Base-by-base conservation (phyloP, 92 coral and sea anemone species). In the Blastomussa wellsi region DNA sequence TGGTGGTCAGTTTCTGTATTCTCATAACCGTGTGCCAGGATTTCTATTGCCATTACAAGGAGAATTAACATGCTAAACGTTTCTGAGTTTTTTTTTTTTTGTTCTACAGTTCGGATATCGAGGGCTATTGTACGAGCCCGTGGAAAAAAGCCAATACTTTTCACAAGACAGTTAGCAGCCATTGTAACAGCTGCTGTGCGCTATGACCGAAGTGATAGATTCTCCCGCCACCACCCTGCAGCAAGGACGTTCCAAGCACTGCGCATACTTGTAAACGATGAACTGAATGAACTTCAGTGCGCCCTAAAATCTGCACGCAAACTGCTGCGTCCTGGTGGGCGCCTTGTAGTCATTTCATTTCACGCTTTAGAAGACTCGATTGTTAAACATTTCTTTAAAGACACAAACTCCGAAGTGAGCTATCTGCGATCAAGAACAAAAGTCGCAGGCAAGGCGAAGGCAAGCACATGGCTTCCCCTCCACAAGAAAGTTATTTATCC, bases 201-300 rank as follows among this genome's bases (percentile, higher is more conserved):
- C 14, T 88, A 91, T 80, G 87, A 91, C 57, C 80, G 95, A 37
- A 90, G 86, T 11, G 95, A 94, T 82, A 90, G 87, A 53, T 83
- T 94, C 9, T 86, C 90, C 36, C 98, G 98, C 24, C 85, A 85
- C 73, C 98, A 94, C 76, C 98, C 98, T 2, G 98, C 98, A 3
- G 91, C 98, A n/a, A 92, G 93, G 71, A 90, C 98, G 33, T 92
- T 94, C 80, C 98, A 94, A 77, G 98, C 98, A 4, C 74, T 94
- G 41, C 92, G 98, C 72, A 94, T 94, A 38, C 91, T 94, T 16
- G 98, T 94, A 22, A 94, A 94, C 49, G 98, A 94, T 77, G 98
- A 94, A 62, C 75, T 94, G n/a, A 94, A 90, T 65, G 98, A 94
- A 74, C 95, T 94, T 7, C 98, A 93, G 13, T 86, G 86, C 44